Percentiles rank a stretch among this genome's conserved stretches.
Conservation (phyloP, 1,140 invertebrate genomes). For the Bombus waltoni region DNA sequence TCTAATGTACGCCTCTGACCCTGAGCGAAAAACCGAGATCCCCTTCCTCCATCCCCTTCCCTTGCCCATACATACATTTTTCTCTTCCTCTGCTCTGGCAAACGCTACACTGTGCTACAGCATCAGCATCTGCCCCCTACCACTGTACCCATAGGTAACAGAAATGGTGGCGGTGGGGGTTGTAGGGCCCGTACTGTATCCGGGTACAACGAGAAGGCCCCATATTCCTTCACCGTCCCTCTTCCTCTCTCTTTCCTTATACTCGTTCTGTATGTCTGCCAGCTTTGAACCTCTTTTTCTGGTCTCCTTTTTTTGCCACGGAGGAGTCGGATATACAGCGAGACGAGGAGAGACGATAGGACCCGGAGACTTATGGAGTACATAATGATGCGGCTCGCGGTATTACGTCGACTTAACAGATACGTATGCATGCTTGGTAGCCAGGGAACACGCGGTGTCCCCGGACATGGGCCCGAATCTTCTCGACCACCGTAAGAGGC, state of each 20-base stretch:
- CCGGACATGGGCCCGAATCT: neutral
- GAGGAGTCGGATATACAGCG: slow-evolving; percentile 30
- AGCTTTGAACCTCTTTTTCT: slow-evolving; percentile 50
- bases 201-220: slow-evolving; percentile 72
- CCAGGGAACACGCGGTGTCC: slow-evolving; percentile 56
- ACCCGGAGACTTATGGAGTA: slow-evolving; percentile 76
- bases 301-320: slow-evolving; percentile 55
- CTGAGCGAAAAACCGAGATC: slow-evolving; percentile 76
- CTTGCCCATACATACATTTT: slow-evolving; percentile 31
- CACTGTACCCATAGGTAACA: slow-evolving; percentile 18
- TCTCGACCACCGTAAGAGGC: neutral
- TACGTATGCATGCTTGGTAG: slow-evolving; percentile 60
- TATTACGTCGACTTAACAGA: slow-evolving; percentile 74
- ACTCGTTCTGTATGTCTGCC: slow-evolving; percentile 24
- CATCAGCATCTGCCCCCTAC: slow-evolving; percentile 34
- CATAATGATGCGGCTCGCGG: slow-evolving; percentile 76
- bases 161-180: slow-evolving; percentile 69
- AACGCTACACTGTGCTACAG: slow-evolving; percentile 50
- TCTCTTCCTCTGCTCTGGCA: slow-evolving; percentile 50
- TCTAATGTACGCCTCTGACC: slow-evolving; percentile 81
- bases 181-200: slow-evolving; percentile 76
- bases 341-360: slow-evolving; percentile 63
- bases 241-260: slow-evolving; percentile 42
- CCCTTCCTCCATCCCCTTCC: slow-evolving; percentile 40
- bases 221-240: slow-evolving; percentile 8